Evolutionary conservation across 2,888 invertebrate species (phyloP), one percentile per base, ranked within the genome.

Genomic region (Bugulina stolonifera): DNA sequence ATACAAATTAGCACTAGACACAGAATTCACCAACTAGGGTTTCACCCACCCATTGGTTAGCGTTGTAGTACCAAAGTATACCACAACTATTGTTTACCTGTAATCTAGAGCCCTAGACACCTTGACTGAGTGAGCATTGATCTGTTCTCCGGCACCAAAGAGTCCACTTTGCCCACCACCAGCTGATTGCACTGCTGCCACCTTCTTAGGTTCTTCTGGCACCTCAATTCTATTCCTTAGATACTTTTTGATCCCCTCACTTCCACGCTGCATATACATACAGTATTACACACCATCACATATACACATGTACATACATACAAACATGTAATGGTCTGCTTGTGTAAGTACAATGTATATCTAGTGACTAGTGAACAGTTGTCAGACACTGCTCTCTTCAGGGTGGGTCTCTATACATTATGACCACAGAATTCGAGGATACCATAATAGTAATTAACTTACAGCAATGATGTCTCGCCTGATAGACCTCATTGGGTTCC

Each of bases 401-500:
- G n/a, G n/a, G n/a, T n/a, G n/a, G n/a, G n/a, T n/a, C n/a, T n/a
- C n/a, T n/a, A n/a, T n/a, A n/a, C n/a, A n/a, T n/a, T n/a, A n/a
- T n/a, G n/a, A n/a, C n/a, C n/a, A n/a, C n/a, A n/a, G n/a, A n/a
- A n/a, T n/a, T n/a, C n/a, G n/a, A n/a, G n/a, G n/a, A 43, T 43
- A 43, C 18, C 5, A 43, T 10, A 43, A 43, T 5, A 43, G 43
- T 5, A 18, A 43, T 5, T 43, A 43, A 71, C 75, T 74, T 76
- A 84, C 85, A 80, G 90, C 89, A 72, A 94, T 87, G 73, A 95
- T 89, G 83, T 94, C 94, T 73, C 91, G 88, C 52, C 94, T 86
- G 35, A 95, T 90, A 72, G 90, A 90, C 78, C 91, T 89, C 76
- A 94, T 86, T 78, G 91, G 91, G 85, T 95, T 95, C 2, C 94